Percentiles rank a stretch among this genome's conserved stretches.
Evolutionary conservation across 30 jellyfish, hydroid and myxozoan genomes (phyloP).

Genomic region (Hydra vulgaris): DNA sequence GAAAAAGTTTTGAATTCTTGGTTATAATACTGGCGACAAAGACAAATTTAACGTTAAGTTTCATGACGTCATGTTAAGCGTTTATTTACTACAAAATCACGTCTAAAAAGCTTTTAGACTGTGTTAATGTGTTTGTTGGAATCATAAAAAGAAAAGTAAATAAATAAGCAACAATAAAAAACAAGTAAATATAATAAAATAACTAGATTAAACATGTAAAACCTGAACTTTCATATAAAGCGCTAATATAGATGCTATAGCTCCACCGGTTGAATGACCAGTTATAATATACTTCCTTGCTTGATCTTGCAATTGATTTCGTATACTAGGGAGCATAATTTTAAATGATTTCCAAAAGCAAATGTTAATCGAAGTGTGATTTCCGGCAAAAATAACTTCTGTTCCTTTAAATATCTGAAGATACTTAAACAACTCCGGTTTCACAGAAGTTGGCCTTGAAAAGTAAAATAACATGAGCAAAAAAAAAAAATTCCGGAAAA

Average conservation of each 20-base stretch:
- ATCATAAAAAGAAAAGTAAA: too few species aligned
- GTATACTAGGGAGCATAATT: background rate
- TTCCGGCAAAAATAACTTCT: conserved; percentile 8
- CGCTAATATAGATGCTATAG: conserved; percentile 22
- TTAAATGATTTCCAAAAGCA: conserved; percentile 27
- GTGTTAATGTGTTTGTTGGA: too few species aligned
- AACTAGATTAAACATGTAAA: background rate
- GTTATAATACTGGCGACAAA: too few species aligned
- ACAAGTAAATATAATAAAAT: too few species aligned
- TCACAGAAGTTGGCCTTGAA: background rate
- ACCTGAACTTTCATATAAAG: conserved; percentile 10
- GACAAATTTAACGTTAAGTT: too few species aligned
- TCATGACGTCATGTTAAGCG: too few species aligned
- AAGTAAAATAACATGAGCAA: background rate
- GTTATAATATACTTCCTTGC: conserved; percentile 18
- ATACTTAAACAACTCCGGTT: conserved; percentile 1
- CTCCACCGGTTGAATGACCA: conserved; percentile 33
- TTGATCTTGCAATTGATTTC: conserved; percentile 11
- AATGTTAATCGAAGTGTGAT: background rate
- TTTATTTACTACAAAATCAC: too few species aligned
- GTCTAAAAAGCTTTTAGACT: too few species aligned
- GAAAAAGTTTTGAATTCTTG: too few species aligned
- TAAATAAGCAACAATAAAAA: background rate
- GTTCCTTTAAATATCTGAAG: background rate
- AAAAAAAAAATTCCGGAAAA: background rate